phyloP scores from a whole-genome alignment of 2,113 vertebrate species.

The Pipra filicauda region DNA sequence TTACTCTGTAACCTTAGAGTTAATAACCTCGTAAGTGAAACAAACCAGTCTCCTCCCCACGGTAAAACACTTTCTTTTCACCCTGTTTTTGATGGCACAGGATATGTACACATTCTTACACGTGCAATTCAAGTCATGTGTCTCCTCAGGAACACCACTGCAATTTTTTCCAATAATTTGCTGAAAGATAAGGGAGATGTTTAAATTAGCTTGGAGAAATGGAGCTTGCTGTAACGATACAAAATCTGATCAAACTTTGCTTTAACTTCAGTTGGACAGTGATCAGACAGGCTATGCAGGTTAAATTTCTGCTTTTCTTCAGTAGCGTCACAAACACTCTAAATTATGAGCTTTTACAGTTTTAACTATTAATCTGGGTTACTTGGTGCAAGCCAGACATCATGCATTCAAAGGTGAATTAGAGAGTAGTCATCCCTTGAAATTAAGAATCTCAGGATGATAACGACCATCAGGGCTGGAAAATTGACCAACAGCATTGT shows the following conservation, averaged over 20 bases:
- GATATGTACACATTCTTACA: rapidly evolving
- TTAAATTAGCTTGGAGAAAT: neutral
- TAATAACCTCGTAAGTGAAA: neutral
- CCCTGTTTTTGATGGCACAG: neutral
- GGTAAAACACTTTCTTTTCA: neutral
- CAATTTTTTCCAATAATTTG: neutral
- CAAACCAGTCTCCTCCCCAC: neutral
- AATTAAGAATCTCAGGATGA: neutral
- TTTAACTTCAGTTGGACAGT: neutral
- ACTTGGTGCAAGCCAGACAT: neutral
- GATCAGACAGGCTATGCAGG: neutral
- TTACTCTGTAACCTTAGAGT: neutral
- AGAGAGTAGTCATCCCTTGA: neutral
- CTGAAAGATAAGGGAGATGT: neutral
- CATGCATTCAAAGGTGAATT: neutral
- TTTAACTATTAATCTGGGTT: neutral
- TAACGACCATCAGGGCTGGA: neutral
- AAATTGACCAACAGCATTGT: neutral
- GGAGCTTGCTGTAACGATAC: neutral
- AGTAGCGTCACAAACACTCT: neutral
- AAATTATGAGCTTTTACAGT: neutral
- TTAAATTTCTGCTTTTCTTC: neutral
- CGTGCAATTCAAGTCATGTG: rapidly evolving
- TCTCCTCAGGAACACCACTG: neutral
- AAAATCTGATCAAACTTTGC: neutral